These are phyloP conservation scores for Cydia fagiglandana DNA, from an alignment of 1,140 invertebrate genomes.

Conservation along the genomic window DNA sequence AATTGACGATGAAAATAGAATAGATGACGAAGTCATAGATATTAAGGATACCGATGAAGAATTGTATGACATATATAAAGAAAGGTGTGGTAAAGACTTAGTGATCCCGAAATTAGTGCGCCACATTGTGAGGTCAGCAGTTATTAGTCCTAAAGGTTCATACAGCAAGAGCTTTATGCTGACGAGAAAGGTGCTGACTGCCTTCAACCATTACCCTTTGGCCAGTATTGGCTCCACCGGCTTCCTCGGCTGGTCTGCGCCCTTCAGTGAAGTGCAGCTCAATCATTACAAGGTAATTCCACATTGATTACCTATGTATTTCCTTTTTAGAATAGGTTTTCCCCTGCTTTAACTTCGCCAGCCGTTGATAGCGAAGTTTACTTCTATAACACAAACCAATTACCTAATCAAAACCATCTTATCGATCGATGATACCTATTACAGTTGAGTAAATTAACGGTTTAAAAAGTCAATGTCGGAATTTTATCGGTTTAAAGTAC, in stretches of 20 bases:
- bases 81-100: slow-evolving; percentile 52
- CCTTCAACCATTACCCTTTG: slow-evolving; percentile 88
- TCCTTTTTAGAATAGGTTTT: neutral
- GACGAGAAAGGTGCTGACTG: slow-evolving; percentile 82
- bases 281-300: slow-evolving; percentile 81
- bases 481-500: neutral
- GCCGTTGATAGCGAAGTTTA: no score
- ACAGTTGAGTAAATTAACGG: neutral
- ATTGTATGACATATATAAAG: slow-evolving; percentile 46
- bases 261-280: slow-evolving; percentile 78
- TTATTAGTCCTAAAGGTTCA: slow-evolving; percentile 82
- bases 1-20: slow-evolving; percentile 58
- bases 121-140: slow-evolving; percentile 78
- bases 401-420: no score
- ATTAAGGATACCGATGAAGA: slow-evolving; percentile 47
- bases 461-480: neutral
- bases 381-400: no score
- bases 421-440: no score
- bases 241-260: slow-evolving; percentile 77
- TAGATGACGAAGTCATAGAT: slow-evolving; percentile 55
- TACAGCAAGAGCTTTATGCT: slow-evolving; percentile 87
- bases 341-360: no score
- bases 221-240: slow-evolving; percentile 78
- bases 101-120: slow-evolving; percentile 61
- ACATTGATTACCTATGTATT: neutral